Base-by-base conservation (phyloP, 1,140 invertebrate genomes). In the Aphidius ervi region DNA sequence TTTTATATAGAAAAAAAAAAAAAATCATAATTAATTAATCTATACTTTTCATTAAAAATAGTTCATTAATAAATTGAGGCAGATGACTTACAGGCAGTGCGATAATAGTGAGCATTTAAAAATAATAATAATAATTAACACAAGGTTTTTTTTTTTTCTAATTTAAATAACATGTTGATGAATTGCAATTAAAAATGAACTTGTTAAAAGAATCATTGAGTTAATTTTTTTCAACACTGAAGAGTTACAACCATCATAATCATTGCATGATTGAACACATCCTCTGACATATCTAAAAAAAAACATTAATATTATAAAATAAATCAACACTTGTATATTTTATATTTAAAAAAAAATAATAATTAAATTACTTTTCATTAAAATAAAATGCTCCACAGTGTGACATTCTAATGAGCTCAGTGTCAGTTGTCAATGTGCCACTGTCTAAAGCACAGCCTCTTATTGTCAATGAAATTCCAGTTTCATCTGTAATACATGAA, bases 351-450 rank as follows among this genome's bases (percentile, higher is more conserved):
- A 48, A n/a, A 46, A 46, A 40, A 43, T 48, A 53, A 10, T 10
- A 31, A 31, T 54, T 62, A 37, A 63, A 75, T 78, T 78, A 95
- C 90, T 89, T 87, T 67, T 91, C 86, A 68, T 93, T 86, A 68
- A 92, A 95, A 70, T 89, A 92, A 78, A 96, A 94, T 61, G 88
- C 84, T 46, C 93, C 94, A 76, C 94, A 97, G 73, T 96, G 93
- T 31, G 92, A 95, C 92, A 94, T 95, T 62, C 93, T 80, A 47
- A 95, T 91, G 46, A 95, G 87, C 81, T 97, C 93, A 1, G 94
- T 95, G 74, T 96, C 94, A 3, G 91, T 94, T 46, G 93, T 96
- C 3, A 93, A 83, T 1, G 92, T 93, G 3, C 94, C 93, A 67
- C 91, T 94, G 79, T 96, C 94, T 68, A 96, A 80, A n/a, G 92